Evolutionary conservation across 2,888 invertebrate genomes (phyloP), one percentile per base, ranked within the genome.

Genomic region (Elegia similella): DNA sequence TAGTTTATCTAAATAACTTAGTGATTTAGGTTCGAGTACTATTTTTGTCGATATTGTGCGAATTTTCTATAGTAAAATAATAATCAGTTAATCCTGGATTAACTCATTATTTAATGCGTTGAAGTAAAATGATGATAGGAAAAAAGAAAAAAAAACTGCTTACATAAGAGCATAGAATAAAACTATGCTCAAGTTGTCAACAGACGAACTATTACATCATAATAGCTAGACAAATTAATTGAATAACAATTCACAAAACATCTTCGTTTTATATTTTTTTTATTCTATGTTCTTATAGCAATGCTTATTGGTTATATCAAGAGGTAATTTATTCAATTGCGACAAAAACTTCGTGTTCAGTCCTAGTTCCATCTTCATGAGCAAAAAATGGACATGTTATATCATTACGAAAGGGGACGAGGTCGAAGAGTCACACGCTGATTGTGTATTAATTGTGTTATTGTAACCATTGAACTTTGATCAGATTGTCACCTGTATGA

Each of bases 391-490:
- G 50, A 38, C 50, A 34, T 23, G 46, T 55, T 34, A 55, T 55
- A 44, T 44, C 30, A 46, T 55, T 46, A 55, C 17, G 44, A 55
- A 55, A 46, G 44, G 7, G 44, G 44, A 54, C 44, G 34, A 55
- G 46, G 54, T 44, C 16, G 10, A 42, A 55, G 44, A 46, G 54
- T 54, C 44, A 54, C 16, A 23, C 23, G 23, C 23, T 32, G 50
- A 44, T 44, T 55, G 44, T 55, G 13, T 17, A 46, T 55, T 54
- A 43, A 44, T 43, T 44, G n/a, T 54, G 30, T 44, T 55, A 46
- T 54, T 54, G 15, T 54, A 17, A 44, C 12, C 32, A 7, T 15
- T 46, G 54, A 46, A 55, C 54, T 30, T 55, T 55, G 54, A 32
- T 34, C 8, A 29, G n/a, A 8, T 8, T 10, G 34, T 43, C 42